Base-by-base conservation (phyloP, 2,888 invertebrate species). In the Leptinotarsa tumamoca region DNA sequence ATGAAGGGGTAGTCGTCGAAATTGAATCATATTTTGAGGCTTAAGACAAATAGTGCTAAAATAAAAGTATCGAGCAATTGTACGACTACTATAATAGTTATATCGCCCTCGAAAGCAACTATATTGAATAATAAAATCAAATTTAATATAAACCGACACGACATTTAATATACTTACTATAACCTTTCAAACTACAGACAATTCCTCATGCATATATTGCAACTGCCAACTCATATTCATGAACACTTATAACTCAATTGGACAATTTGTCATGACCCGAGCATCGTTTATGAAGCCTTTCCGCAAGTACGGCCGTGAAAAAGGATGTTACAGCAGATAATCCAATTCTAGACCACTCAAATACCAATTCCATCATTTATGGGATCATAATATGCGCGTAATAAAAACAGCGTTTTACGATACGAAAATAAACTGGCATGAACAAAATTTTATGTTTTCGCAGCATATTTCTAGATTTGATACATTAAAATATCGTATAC, bases 361-460 rank as follows among this genome's bases (percentile, higher is more conserved):
- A 27, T 58, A 58, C 58, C 58, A 58, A 21, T 58, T 18, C 58
- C 21, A 14, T 58, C 58, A 14, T 58, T 58, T 58, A 58, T 58
- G 13, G 14, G 23, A 18, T 58, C 58, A 23, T 58, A 58, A 23
- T 43, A 13, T 23, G 21, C 14, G 14, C 13, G 23, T 21, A 23
- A 23, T 58, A 58, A 58, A 58, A 58, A 23, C 58, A 3, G 21
- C 58, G 23, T 58, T 58, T 23, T 23, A 58, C 14, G 58, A 17
- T 58, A 14, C 23, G 14, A 58, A 58, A 58, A 58, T 58, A 58
- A 58, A 58, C 58, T 23, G 23, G 23, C 2, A 54, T 18, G 10
- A 10, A 13, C 54, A 18, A 18, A 54, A 54, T 18, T 54, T 7
- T n/a, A 18, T 54, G 18, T 54, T 54, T 54, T 54, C 18, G 43